Evolutionary conservation across 2,888 invertebrate genomes (phyloP).

Genomic region (Meloe dianella): DNA sequence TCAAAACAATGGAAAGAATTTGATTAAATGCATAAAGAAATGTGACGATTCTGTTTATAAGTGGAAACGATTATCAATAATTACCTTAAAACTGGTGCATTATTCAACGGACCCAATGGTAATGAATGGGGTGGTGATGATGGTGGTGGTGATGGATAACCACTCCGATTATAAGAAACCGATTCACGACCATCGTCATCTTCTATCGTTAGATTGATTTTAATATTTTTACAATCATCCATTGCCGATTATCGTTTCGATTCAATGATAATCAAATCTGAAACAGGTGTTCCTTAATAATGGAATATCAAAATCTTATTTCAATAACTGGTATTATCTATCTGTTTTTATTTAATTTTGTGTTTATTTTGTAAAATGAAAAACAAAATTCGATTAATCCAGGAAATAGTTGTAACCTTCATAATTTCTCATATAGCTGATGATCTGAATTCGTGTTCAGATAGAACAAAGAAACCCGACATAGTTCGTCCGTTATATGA

Average conservation of each 20-base stretch:
- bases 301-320: too few species aligned
- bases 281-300: background rate
- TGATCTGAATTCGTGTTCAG: background rate
- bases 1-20: too few species aligned
- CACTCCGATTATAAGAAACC: constrained; percentile 45
- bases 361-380: too few species aligned
- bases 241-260: constrained; percentile 32
- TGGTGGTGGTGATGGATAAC: constrained; percentile 58
- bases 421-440: background rate
- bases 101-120: constrained; percentile 68
- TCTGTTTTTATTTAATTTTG: background rate
- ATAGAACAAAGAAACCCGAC: background rate
- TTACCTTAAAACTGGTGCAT: constrained; percentile 68
- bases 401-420: background rate
- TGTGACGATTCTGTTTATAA: too few species aligned
- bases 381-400: background rate
- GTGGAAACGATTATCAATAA: constrained; percentile 39
- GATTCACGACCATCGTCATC: constrained; percentile 45
- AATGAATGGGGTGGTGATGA: constrained; percentile 32
- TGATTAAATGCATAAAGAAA: too few species aligned
- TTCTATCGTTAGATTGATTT: constrained; percentile 62
- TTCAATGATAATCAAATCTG: background rate
- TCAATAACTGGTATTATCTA: background rate
- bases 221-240: constrained; percentile 58
- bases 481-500: background rate